phyloP scores from a whole-genome alignment of 2,113 vertebrate species.

The Zapornia atra region DNA sequence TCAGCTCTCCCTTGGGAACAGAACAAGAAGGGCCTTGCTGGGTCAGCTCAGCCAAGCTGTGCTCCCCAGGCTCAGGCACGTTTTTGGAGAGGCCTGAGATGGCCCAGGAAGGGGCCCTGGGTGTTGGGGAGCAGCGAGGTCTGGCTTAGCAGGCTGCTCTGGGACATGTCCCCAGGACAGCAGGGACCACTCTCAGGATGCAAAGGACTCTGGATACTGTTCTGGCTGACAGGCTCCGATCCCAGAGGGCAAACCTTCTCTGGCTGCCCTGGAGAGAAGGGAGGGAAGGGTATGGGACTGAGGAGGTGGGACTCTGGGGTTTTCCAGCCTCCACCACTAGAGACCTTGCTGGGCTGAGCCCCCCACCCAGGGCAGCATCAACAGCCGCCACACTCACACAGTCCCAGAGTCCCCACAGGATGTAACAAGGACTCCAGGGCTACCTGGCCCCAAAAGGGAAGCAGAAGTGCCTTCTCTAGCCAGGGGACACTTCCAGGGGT shows the following conservation, averaged over 20 bases:
- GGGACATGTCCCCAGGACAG: background rate
- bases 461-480: background rate
- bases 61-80: fast-evolving
- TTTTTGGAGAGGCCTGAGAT: background rate
- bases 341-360: background rate
- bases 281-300: background rate
- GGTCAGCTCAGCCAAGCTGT: background rate
- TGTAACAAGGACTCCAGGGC: background rate
- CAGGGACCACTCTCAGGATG: background rate
- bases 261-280: background rate
- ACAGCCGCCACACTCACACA: background rate
- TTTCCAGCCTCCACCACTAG: background rate
- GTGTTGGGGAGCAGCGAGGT: background rate
- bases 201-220: slow-evolving; percentile 13
- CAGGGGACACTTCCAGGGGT: background rate
- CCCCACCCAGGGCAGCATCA: background rate
- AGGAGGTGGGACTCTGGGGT: background rate
- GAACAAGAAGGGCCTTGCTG: background rate
- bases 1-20: background rate
- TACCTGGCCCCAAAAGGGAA: background rate
- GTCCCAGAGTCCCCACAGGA: background rate
- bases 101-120: background rate
- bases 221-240: background rate
- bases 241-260: background rate
- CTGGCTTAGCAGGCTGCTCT: background rate